Evolutionary conservation across 2,113 vertebrate genomes (phyloP).

Genomic region (Lamprotornis superbus): DNA sequence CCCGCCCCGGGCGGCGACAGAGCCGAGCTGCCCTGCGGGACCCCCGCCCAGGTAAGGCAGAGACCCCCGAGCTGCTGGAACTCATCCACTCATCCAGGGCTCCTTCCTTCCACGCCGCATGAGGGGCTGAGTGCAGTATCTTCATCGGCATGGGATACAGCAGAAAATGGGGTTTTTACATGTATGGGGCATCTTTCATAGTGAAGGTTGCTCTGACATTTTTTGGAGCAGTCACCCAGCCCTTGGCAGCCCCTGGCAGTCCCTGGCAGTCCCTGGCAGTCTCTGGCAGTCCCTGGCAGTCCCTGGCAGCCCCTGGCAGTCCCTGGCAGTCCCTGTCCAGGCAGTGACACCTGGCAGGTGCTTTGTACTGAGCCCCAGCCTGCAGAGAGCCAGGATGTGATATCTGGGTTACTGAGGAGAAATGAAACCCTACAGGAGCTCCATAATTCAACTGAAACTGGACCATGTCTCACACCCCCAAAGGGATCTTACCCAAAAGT

Average conservation of each 20-base stretch:
- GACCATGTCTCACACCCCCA: not conserved
- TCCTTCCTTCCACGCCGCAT: not conserved
- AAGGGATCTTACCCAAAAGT: not conserved
- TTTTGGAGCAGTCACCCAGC: not conserved
- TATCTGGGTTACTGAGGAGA: not conserved
- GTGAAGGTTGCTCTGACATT: not conserved
- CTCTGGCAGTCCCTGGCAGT: not conserved
- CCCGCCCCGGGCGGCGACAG: conserved; percentile 65
- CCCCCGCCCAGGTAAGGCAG: not conserved
- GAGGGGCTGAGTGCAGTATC: not conserved
- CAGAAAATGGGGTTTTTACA: too few species aligned
- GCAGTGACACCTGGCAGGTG: not conserved
- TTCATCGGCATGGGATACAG: too few species aligned
- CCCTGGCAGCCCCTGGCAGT: not conserved
- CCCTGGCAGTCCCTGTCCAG: not conserved
- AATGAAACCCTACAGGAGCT: not conserved
- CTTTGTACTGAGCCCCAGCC: not conserved
- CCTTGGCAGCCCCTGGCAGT: not conserved
- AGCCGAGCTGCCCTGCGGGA: conserved; percentile 44
- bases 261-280: not conserved
- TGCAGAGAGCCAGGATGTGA: not conserved
- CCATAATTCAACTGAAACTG: not conserved
- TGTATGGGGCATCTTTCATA: not conserved
- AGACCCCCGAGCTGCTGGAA: not conserved
- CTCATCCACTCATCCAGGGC: too few species aligned